Evolutionary conservation across 53 echinoderm and acorn worm genomes (phyloP).

Genomic region (Luidia sarsii): DNA sequence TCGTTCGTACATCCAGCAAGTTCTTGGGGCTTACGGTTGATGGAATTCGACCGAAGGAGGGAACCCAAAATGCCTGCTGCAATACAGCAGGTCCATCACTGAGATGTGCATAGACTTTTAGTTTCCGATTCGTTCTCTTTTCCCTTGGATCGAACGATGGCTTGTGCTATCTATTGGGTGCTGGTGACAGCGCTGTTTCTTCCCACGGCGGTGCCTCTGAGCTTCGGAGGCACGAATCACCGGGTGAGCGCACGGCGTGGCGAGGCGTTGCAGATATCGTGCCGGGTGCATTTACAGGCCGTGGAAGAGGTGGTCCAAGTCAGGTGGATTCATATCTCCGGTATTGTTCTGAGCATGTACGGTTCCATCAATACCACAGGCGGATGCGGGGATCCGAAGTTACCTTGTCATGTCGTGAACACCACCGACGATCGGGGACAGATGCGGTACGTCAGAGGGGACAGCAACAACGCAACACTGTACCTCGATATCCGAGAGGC

Average conservation of each 20-base stretch:
- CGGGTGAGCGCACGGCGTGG: slow-evolving; percentile 10
- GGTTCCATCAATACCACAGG: neutral
- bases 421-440: slow-evolving; percentile 26
- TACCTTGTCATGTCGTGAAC: neutral
- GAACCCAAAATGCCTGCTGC: no score
- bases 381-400: neutral
- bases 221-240: neutral
- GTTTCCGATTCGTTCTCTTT: no score
- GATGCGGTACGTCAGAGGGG: slow-evolving; percentile 8
- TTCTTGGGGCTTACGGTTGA: no score
- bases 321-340: neutral
- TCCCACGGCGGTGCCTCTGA: neutral
- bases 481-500: no score
- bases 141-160: no score
- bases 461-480: neutral
- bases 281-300: neutral
- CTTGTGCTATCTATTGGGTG: neutral
- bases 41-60: no score
- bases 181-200: neutral
- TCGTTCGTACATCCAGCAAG: no score
- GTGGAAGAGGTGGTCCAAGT: neutral
- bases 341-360: neutral
- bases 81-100: no score
- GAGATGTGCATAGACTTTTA: no score
- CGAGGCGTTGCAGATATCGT: slow-evolving; percentile 4